phyloP scores from a whole-genome alignment of 1,140 invertebrate species.

The Daktulosphaira vitifoliae region DNA sequence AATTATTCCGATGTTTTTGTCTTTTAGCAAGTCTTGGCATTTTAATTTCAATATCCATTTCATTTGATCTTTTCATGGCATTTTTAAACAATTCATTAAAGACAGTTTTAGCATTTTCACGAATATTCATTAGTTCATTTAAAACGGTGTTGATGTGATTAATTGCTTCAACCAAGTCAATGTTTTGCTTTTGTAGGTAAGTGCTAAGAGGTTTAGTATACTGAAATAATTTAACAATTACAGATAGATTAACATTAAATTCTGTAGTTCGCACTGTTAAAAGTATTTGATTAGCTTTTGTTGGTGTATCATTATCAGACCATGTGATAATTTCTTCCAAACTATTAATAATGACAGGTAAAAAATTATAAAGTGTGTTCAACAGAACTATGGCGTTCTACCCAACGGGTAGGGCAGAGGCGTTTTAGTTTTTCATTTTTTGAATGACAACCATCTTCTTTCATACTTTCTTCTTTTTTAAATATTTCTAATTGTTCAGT shows the following conservation, averaged over 20 bases:
- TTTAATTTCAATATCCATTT: too few species aligned
- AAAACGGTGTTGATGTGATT: not conserved
- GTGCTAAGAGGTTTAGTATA: not conserved
- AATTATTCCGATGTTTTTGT: too few species aligned
- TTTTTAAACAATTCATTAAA: too few species aligned
- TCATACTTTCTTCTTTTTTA: too few species aligned
- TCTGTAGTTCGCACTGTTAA: not conserved
- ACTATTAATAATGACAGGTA: not conserved
- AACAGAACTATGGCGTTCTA: not conserved
- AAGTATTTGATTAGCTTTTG: conserved; percentile 3
- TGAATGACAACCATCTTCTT: not conserved
- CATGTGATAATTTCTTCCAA: not conserved
- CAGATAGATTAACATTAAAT: not conserved
- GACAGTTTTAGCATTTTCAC: too few species aligned
- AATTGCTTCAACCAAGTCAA: not conserved
- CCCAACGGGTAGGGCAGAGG: conserved; percentile 3
- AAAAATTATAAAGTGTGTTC: not conserved
- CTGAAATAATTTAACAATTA: not conserved
- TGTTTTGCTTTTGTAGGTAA: not conserved
- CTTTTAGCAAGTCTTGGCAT: too few species aligned
- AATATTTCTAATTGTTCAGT: too few species aligned
- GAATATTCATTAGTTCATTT: conserved; percentile 1
- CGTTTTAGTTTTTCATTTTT: conserved; percentile 7
- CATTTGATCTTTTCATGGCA: too few species aligned
- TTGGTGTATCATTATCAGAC: not conserved